Base-by-base conservation (phyloP, 2,888 invertebrate genomes). In the Perdita meconis region DNA sequence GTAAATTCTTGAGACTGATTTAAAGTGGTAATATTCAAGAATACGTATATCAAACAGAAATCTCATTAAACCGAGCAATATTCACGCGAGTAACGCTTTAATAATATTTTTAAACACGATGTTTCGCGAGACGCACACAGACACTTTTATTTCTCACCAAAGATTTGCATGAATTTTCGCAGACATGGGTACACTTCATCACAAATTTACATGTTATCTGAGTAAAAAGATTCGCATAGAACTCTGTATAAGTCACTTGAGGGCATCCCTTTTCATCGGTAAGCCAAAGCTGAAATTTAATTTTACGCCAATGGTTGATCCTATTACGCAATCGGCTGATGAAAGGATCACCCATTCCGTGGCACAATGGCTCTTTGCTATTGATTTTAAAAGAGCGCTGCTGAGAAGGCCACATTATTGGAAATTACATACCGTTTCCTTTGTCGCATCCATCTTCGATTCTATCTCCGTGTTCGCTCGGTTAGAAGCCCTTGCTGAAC, bases 401-500 rank as follows among this genome's bases (percentile, higher is more conserved):
- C 67, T 65, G 63, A 57, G 16, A 42, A 13, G 36, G 40, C 34
- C n/a, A 38, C 59, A 65, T 83, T 69, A 74, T 82, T 57, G 71
- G 59, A 55, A 74, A 80, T 64, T 67, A 72, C 66, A 65, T 75
- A 60, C 56, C 53, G 68, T 67, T 60, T 66, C 44, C 64, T 74
- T 68, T 71, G 64, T 81, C 34, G 56, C 59, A 63, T 44, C 44
- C 40, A 61, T 40, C 36, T 56, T 57, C 55, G 73, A 70, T 69
- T 67, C 60, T 38, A 70, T 67, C 60, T 56, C 55, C 38, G 12
- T 30, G 22, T 53, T 38, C 65, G 36, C 6, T 44, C 59, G 51
- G 44, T 55, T 59, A 44, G 50, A 80, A 76, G 59, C 66, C 50
- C 38, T 47, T 13, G 22, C 16, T 30, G 26, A 22, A 61, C 26